Conservation (phyloP, 2,888 invertebrate genomes). For the Xestia sexstrigata region DNA sequence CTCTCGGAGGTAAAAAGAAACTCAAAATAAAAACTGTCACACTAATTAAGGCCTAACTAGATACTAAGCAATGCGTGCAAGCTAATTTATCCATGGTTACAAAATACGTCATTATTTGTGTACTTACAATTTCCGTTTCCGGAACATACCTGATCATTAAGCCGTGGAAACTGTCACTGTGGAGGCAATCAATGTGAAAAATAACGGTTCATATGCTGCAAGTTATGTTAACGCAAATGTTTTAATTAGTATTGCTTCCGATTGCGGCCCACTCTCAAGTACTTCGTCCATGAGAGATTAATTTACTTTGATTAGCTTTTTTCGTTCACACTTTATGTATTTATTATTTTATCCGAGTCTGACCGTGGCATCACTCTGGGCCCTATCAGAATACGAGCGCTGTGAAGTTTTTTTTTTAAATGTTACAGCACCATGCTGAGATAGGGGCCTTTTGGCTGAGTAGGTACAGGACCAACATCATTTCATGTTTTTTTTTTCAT, state of each 20-base stretch:
- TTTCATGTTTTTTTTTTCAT: too few relatives aligned
- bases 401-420: too few relatives aligned
- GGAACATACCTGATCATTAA: conserved; percentile 40
- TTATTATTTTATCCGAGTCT: too few relatives aligned
- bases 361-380: too few relatives aligned
- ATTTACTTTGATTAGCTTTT: neutral
- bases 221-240: conserved; percentile 31
- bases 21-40: neutral
- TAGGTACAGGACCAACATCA: too few relatives aligned
- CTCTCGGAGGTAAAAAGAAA: too few relatives aligned
- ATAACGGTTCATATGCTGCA: conserved; percentile 24
- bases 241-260: conserved; percentile 41
- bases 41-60: conserved; percentile 1
- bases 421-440: too few relatives aligned
- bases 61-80: conserved; percentile 29
- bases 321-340: too few relatives aligned
- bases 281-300: neutral
- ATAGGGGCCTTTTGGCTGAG: too few relatives aligned
- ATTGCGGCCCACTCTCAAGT: conserved; percentile 15
- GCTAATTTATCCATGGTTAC: conserved; percentile 29
- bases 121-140: conserved; percentile 58
- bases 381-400: too few relatives aligned
- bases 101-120: conserved; percentile 48
- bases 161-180: conserved; percentile 45
- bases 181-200: conserved; percentile 38